phyloP scores from a whole-genome alignment of 1,140 invertebrate species.

The Papilio polyxenes region DNA sequence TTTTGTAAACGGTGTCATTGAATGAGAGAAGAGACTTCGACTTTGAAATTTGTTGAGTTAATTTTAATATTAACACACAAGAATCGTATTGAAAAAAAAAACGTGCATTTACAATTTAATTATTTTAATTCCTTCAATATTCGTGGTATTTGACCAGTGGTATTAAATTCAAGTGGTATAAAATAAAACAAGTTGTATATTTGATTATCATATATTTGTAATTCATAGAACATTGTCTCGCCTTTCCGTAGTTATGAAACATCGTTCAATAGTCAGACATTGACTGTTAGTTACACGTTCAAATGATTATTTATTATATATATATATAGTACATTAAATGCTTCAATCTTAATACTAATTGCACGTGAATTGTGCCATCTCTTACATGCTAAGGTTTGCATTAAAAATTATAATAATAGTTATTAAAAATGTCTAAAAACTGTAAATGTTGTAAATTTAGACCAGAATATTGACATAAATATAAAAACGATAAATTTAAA shows the following conservation, averaged over 20 bases:
- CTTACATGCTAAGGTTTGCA: neutral
- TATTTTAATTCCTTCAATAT: too few relatives aligned
- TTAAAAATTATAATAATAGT: neutral
- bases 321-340: neutral
- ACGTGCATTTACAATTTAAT: too few relatives aligned
- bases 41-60: too few relatives aligned
- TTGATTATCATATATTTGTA: conserved; percentile 1
- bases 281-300: too few relatives aligned
- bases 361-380: neutral
- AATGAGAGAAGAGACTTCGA: too few relatives aligned
- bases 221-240: neutral
- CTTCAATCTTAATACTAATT: neutral
- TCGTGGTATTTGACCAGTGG: too few relatives aligned
- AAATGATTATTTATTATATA: too few relatives aligned
- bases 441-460: neutral
- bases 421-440: neutral
- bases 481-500: neutral
- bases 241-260: neutral
- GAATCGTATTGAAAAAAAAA: too few relatives aligned
- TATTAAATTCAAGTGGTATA: too few relatives aligned
- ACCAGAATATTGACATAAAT: neutral
- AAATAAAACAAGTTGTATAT: neutral
- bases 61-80: too few relatives aligned
- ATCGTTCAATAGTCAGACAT: too few relatives aligned
- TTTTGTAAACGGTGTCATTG: too few relatives aligned